Evolutionary conservation across 1,140 invertebrate species (phyloP).

Genomic region (Streblospio benedicti): DNA sequence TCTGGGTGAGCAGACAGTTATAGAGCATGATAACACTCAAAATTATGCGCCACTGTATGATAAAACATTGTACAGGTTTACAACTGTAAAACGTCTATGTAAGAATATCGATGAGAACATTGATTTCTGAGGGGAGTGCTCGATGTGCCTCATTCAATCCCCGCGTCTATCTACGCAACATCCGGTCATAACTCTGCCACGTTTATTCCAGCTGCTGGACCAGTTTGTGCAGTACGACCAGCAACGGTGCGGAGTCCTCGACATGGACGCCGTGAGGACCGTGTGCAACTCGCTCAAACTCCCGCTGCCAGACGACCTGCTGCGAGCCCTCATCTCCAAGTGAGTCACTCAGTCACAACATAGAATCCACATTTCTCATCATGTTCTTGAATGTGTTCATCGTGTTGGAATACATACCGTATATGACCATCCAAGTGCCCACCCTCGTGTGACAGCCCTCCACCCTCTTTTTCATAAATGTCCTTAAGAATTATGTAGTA

Average conservation of each 20-base stretch:
- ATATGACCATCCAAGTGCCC: too few relatives aligned
- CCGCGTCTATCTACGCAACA: background rate
- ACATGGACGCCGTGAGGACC: slow-evolving; percentile 29
- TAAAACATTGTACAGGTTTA: background rate
- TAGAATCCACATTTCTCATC: background rate
- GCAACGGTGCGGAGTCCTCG: slow-evolving; percentile 31
- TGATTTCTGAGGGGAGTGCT: too few relatives aligned
- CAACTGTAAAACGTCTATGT: background rate
- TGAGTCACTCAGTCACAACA: background rate
- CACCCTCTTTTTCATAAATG: too few relatives aligned
- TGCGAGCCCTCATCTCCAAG: slow-evolving; percentile 25
- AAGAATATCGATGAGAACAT: background rate
- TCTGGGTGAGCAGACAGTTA: too few relatives aligned
- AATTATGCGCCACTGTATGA: background rate
- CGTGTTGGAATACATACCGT: too few relatives aligned
- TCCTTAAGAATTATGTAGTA: too few relatives aligned
- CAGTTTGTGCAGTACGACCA: slow-evolving; percentile 5
- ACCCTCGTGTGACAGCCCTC: too few relatives aligned
- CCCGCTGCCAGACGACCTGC: slow-evolving; percentile 38
- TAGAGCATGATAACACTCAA: background rate
- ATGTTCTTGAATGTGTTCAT: slow-evolving; percentile 13
- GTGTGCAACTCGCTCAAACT: slow-evolving; percentile 36
- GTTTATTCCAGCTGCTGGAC: slow-evolving; percentile 4
- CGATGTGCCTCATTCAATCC: background rate
- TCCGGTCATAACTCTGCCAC: background rate